Evolutionary conservation across 2,113 vertebrate genomes (phyloP), one percentile per base, ranked within the genome.

Genomic region (Colinus virginianus): DNA sequence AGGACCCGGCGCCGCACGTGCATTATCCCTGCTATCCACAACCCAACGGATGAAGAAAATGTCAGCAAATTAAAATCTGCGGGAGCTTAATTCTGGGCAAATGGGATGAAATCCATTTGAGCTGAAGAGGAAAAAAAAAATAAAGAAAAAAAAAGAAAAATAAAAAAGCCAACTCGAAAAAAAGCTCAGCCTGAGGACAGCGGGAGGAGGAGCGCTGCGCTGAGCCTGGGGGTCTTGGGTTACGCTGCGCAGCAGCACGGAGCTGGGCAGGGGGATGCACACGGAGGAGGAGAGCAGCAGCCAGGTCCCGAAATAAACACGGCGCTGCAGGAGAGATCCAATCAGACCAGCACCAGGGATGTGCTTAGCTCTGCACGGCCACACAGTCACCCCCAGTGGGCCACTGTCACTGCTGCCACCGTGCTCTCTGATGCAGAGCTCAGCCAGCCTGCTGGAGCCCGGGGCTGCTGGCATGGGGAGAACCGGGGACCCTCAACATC

Each of bases 21-120:
- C 69, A 40, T 82, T 81, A 88, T 96, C 93, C 94, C 97, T 53
- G 97, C 96, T 94, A 86, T 93, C 97, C 97, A 94, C 96, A 94
- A 77, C 94, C 95, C 14, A 81, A 96, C 66, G 95, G 97, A 98
- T 97, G 96, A 86, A 88, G 97, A 94, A 96, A 97, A 78, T 55
- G 95, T 81, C 96, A 95, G 92, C 94, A 81, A 95, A 94, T 92
- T 95, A 91, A 92, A 96, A 92, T 71, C 86, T 67, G 93, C 86
- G 17, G 79, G 78, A 94, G 94, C 95, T 96, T 96, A 97, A 83
- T 96, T 86, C 92, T 48, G 94, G 96, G 92, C 95, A 97, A 97
- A 94, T 87, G 93, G 96, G 83, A 90, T 68, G 56, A 93, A 95
- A 97, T 96, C 95, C 87, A 88, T 90, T 69, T 59, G 93, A 94